Conservation (phyloP, 2,888 invertebrate species). For the Apotomis capreana region DNA sequence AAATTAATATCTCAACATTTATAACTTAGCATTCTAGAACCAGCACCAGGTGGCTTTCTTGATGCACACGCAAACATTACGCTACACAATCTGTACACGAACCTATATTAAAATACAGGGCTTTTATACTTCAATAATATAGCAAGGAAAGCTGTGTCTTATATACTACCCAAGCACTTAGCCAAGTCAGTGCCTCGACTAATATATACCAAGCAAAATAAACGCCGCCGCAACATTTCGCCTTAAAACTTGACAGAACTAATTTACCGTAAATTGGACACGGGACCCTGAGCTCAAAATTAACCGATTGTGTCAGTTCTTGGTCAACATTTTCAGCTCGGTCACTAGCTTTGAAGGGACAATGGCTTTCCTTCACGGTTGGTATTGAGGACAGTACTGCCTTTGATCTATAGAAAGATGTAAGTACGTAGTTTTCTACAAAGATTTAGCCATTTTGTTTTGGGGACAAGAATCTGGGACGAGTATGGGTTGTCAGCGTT, state of each 20-base stretch:
- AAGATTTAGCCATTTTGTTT: background rate
- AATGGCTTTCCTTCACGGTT: conserved; percentile 27
- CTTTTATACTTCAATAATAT: background rate
- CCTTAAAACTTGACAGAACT: conserved; percentile 5
- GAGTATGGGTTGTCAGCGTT: conserved; percentile 4
- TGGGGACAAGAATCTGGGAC: conserved; percentile 25
- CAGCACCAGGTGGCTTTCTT: no score
- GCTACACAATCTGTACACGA: background rate
- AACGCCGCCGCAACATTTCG: background rate
- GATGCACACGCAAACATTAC: no score
- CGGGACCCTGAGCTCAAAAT: conserved; percentile 16
- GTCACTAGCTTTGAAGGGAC: conserved; percentile 6
- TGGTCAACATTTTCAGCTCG: conserved; percentile 40
- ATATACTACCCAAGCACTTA: background rate
- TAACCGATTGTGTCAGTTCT: conserved; percentile 33
- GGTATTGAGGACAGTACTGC: conserved; percentile 7
- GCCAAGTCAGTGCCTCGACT: background rate
- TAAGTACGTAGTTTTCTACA: conserved; percentile 1
- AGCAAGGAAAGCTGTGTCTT: background rate
- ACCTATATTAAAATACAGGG: background rate
- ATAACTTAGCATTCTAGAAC: no score
- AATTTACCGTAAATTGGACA: background rate
- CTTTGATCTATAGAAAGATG: conserved; percentile 6
- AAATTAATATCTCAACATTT: conserved; percentile 16
- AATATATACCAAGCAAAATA: background rate